Percentiles rank a stretch among this genome's conserved stretches.
Evolutionary conservation across 2,113 vertebrate genomes (phyloP).

Genomic region (Podarcis raffonei): DNA sequence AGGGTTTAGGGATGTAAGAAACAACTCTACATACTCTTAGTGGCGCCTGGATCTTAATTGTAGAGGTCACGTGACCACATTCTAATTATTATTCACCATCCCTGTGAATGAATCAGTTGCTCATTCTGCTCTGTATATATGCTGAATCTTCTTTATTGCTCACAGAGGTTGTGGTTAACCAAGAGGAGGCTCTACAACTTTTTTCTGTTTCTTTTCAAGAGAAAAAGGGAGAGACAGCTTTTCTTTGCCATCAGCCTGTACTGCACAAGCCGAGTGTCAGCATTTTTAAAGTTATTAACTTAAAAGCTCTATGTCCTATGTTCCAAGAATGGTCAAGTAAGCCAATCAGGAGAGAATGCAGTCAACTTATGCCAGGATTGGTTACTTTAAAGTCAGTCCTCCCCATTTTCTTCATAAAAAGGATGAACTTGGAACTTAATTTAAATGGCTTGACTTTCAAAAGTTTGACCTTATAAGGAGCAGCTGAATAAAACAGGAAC

Average conservation of each 20-base stretch:
- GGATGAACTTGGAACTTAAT: not conserved
- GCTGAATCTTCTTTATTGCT: slow-evolving; percentile 39
- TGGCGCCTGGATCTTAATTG: slow-evolving; percentile 15
- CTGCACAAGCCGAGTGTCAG: not conserved
- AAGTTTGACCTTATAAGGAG: not conserved
- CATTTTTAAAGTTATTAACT: not conserved
- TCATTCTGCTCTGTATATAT: slow-evolving; percentile 33
- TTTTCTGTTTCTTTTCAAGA: not conserved
- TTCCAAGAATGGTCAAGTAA: not conserved
- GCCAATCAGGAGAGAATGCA: not conserved
- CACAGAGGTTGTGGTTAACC: slow-evolving; percentile 37
- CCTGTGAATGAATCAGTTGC: slow-evolving; percentile 46
- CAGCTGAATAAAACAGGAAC: not conserved
- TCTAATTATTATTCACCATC: slow-evolving; percentile 33
- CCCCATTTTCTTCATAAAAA: not conserved
- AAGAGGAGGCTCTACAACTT: slow-evolving; percentile 15
- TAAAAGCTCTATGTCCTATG: not conserved
- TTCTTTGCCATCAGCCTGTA: not conserved
- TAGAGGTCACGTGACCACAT: slow-evolving; percentile 2
- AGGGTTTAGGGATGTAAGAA: slow-evolving; percentile 17
- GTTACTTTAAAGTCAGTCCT: not conserved
- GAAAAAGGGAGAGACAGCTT: not conserved
- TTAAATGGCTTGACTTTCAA: not conserved
- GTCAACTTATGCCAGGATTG: fast-evolving
- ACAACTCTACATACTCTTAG: not conserved